Percentiles rank a stretch among this genome's conserved stretches.
Conservation (phyloP, 2,888 invertebrate genomes). For the Chalcosyrphus nemorum region DNA sequence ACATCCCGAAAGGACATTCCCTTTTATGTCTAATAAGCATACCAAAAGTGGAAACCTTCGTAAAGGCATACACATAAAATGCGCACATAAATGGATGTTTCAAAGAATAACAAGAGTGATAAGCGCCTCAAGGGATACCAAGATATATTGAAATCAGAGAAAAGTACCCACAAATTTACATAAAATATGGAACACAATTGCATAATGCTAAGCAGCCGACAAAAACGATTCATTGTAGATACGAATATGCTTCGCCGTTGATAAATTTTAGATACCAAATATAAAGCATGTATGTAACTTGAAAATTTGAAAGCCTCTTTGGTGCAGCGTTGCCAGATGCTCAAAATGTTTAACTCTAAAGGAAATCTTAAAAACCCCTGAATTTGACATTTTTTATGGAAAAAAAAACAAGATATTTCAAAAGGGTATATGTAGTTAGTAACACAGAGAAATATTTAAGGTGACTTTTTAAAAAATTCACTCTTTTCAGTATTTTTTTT, state of each 20-base stretch:
- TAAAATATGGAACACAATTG: neutral
- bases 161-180: neutral
- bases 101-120: neutral
- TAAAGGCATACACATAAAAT: neutral
- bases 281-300: neutral
- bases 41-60: neutral
- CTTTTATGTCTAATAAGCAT: neutral
- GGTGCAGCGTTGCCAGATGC: too few species aligned
- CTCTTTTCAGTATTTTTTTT: too few species aligned
- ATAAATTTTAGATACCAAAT: neutral
- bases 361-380: neutral
- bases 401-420: too few species aligned
- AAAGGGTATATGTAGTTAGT: too few species aligned
- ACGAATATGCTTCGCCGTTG: neutral
- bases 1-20: too few species aligned
- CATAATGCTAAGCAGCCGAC: neutral
- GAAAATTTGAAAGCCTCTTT: neutral
- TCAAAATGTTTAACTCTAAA: too few species aligned
- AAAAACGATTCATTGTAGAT: neutral
- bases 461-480: too few species aligned
- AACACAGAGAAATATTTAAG: too few species aligned
- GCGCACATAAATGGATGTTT: neutral
- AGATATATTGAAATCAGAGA: neutral
- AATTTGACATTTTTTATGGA: too few species aligned
- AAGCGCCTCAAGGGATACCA: neutral